These are phyloP conservation scores for Eira barbara DNA, from an alignment of 2,113 vertebrate genomes.

Conservation along the genomic window DNA sequence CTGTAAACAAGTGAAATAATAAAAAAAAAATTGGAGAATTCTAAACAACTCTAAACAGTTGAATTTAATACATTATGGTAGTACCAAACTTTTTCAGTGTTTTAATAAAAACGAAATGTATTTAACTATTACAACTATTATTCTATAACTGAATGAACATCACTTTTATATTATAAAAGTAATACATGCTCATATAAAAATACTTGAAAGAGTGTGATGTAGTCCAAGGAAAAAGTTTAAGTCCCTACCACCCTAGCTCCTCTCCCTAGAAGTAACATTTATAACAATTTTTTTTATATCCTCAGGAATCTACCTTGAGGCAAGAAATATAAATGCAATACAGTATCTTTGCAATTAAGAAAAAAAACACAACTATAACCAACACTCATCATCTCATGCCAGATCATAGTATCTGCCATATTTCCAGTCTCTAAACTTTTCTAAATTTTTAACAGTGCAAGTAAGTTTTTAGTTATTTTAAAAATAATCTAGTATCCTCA, in stretches of 20 bases:
- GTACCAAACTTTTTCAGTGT: background rate
- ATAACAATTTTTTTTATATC: background rate
- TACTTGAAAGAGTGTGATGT: background rate
- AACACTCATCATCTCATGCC: background rate
- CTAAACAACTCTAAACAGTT: background rate
- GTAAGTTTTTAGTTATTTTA: background rate
- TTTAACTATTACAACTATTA: background rate
- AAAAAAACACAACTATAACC: background rate
- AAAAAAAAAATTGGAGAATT: conserved; percentile 9
- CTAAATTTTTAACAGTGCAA: background rate
- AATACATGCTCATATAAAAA: background rate
- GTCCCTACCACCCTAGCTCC: background rate
- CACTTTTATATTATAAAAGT: background rate
- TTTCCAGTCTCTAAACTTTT: background rate
- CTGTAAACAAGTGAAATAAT: background rate
- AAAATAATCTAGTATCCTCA: background rate
- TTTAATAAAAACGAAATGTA: background rate
- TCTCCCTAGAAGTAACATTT: background rate
- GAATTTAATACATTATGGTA: background rate
- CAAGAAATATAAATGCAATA: background rate
- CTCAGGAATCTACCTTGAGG: background rate
- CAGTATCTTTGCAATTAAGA: background rate
- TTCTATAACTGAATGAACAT: background rate
- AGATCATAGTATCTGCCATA: background rate
- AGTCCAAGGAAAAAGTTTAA: background rate